Evolutionary conservation across 1,140 invertebrate genomes (phyloP).

Genomic region (Drosophila sturtevanti): DNA sequence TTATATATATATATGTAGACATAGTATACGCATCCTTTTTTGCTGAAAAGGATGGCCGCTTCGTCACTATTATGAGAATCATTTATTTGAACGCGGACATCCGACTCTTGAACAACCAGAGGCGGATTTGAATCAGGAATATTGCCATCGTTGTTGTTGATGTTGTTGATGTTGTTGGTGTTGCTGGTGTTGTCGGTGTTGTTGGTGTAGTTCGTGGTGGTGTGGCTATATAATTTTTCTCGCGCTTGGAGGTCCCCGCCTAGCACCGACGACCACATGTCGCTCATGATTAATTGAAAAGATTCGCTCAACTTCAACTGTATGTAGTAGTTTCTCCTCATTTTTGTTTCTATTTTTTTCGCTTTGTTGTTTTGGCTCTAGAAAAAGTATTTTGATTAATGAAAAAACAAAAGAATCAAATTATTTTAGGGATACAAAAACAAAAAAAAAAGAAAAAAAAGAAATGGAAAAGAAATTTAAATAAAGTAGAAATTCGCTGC

Average conservation of each 20-base stretch:
- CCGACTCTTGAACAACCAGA: conserved; percentile 13
- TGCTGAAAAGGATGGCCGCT: conserved; percentile 56
- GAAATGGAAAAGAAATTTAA: conserved; percentile 28
- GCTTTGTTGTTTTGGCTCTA: conserved; percentile 41
- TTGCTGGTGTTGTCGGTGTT: neutral
- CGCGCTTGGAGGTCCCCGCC: conserved; percentile 60
- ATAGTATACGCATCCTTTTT: conserved; percentile 53
- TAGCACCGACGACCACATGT: conserved; percentile 63
- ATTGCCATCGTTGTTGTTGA: neutral
- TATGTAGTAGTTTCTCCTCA: conserved; percentile 9
- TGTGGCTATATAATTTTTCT: conserved; percentile 70
- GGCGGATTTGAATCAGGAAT: neutral
- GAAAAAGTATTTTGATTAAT: conserved; percentile 54
- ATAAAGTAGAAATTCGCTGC: conserved; percentile 18
- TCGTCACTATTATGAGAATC: conserved; percentile 63
- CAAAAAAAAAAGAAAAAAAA: neutral
- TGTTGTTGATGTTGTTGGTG: neutral
- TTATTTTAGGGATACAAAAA: neutral
- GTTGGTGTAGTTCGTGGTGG: neutral
- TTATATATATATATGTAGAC: neutral
- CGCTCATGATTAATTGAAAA: conserved; percentile 77
- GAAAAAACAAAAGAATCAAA: conserved; percentile 19
- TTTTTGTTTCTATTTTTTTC: conserved; percentile 28
- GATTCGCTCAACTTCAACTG: conserved; percentile 68
- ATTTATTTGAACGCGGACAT: conserved; percentile 62